Evolutionary conservation across 2,113 vertebrate genomes (phyloP).

Genomic region (Sterrhoptilus dennistouni): DNA sequence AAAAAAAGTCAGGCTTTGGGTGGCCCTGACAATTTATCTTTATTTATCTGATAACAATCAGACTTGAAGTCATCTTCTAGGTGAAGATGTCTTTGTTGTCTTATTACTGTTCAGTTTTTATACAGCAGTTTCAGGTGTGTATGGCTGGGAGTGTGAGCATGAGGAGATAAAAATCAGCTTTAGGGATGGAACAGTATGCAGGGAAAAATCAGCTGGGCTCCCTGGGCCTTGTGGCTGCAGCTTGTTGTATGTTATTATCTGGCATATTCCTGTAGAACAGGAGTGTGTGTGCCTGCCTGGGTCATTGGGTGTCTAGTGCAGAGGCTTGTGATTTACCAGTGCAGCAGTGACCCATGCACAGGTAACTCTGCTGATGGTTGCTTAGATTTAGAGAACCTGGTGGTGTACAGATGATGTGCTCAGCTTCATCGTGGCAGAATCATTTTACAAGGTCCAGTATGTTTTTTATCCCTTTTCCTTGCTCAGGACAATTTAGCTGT

Average conservation of each 20-base stretch:
- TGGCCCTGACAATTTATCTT: background rate
- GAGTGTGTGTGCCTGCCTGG: background rate
- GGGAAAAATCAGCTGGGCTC: background rate
- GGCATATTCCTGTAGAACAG: background rate
- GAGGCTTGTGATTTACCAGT: background rate
- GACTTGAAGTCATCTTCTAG: background rate
- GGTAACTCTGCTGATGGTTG: background rate
- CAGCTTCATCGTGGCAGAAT: background rate
- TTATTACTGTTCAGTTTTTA: background rate
- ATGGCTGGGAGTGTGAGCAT: background rate
- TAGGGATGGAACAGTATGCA: background rate
- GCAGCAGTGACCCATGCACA: background rate
- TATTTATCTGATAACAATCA: background rate
- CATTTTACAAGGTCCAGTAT: background rate
- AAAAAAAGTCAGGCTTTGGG: background rate
- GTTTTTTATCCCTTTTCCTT: background rate
- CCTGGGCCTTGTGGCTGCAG: background rate
- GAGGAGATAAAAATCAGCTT: background rate
- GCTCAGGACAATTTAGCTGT: background rate
- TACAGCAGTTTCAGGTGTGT: background rate
- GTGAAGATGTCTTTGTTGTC: background rate
- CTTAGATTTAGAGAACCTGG: background rate
- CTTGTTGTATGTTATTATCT: accelerated
- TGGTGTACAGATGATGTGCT: background rate
- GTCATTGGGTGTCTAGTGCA: background rate